phyloP scores from a whole-genome alignment of 2,113 vertebrate species.

The Saimiri boliviensis region DNA sequence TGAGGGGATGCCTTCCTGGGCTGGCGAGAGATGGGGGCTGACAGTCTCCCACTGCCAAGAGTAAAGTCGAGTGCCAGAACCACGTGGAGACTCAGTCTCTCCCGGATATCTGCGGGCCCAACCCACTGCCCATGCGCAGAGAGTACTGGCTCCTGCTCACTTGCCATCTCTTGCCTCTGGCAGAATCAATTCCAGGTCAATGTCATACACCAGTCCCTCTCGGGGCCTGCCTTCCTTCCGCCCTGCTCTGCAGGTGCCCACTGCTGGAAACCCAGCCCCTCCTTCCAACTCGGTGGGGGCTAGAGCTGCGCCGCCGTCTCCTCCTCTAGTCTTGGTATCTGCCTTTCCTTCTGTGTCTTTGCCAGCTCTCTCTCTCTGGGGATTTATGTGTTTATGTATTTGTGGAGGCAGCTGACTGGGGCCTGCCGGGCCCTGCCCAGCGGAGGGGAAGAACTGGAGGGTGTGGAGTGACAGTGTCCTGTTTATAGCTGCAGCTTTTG shows the following conservation, averaged over 20 bases:
- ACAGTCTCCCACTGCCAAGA: background rate
- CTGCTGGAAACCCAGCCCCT: background rate
- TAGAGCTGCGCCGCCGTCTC: background rate
- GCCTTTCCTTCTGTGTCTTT: conserved; percentile 40
- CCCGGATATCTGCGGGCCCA: background rate
- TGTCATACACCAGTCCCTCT: background rate
- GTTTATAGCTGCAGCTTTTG: conserved; percentile 35
- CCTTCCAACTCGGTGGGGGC: background rate
- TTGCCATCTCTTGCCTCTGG: background rate
- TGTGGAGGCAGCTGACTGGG: conserved; percentile 38
- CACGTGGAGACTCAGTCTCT: background rate
- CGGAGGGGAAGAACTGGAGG: background rate
- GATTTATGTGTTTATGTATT: conserved; percentile 60
- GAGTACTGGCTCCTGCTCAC: background rate
- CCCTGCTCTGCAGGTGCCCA: background rate
- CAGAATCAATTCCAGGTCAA: background rate
- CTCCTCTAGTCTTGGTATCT: background rate
- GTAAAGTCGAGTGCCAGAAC: background rate
- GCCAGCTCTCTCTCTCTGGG: conserved; percentile 1
- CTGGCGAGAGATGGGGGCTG: background rate
- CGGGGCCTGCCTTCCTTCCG: background rate
- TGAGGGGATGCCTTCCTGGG: background rate
- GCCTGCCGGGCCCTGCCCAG: background rate
- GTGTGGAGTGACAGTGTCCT: conserved; percentile 13
- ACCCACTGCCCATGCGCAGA: background rate